Evolutionary conservation across 2,888 invertebrate genomes (phyloP), one percentile per base, ranked within the genome.

Genomic region (Acronicta alni): DNA sequence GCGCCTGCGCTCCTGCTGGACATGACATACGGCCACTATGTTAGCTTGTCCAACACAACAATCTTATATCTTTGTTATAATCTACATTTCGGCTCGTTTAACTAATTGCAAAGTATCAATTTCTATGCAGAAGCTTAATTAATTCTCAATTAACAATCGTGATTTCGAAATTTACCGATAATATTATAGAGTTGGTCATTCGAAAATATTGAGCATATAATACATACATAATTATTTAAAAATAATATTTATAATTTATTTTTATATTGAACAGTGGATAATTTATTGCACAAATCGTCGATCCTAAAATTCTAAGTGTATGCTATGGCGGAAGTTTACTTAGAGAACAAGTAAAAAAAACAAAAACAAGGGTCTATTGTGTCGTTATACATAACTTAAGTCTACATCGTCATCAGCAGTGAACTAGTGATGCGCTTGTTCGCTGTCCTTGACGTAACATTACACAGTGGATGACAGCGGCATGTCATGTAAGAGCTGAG

Each of bases 141-240:
- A 83, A 79, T 80, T 83, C 81, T 81, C 74, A 77, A 78, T 73
- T 80, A 76, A 79, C 80, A 80, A 83, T 79, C 46, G 51, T 78
- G 67, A 71, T 71, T 71, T 72, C 45, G 43, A 74, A 73, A 75
- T 72, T 84, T 87, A 88, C 77, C 84, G 82, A 83, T 85, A 83
- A 82, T 81, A 84, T 89, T 86, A 89, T 89, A 90, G 84, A 92
- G 89, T 92, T 92, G 92, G 92, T 93, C 93, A 92, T 93, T 93
- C 92, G 90, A 92, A 92, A 92, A 89, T 87, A 89, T 93, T 93
- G 93, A 94, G 93, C 93, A 91, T 85, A 85, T 85, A 82, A 81
- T 76, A 83, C 63, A 35, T 76, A 83, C 60, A 32, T 80, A 77
- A 77, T 75, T 77, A 85, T 77, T 79, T 81, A 79, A 81, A 76